A percentile compares a stretch with the other conserved stretches of the same genome.
These are phyloP conservation scores for Alosa sapidissima DNA, from an alignment of 2,797 vertebrate species.

Conservation along the genomic window DNA sequence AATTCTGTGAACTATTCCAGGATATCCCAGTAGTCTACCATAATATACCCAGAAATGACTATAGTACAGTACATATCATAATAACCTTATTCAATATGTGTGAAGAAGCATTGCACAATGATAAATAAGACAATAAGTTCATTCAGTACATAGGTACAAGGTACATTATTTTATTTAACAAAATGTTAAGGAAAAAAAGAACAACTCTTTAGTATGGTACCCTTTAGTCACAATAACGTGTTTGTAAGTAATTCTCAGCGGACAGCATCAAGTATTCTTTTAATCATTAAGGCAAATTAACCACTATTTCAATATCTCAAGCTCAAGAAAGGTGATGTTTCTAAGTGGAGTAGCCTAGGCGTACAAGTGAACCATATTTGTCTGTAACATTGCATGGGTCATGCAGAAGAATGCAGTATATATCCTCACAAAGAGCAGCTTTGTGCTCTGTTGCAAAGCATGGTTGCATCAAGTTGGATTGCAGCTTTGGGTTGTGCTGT, in stretches of 20 bases:
- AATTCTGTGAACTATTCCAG: constrained; percentile 45
- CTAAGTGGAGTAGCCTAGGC: constrained; percentile 50
- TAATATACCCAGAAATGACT: constrained; percentile 59
- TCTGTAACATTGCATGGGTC: constrained; percentile 72
- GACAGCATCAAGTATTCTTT: constrained; percentile 61
- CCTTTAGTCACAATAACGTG: constrained; percentile 70
- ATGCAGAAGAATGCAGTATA: constrained; percentile 71
- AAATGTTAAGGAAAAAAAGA: constrained; percentile 63
- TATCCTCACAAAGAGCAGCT: constrained; percentile 71
- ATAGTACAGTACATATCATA: constrained; percentile 76
- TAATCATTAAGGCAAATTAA: constrained; percentile 67
- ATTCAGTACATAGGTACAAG: constrained; percentile 59
- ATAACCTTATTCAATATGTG: constrained; percentile 66
- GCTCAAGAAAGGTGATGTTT: constrained; percentile 33
- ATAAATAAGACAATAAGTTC: constrained; percentile 62
- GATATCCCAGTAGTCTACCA: constrained; percentile 51
- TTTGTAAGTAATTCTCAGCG: constrained; percentile 67
- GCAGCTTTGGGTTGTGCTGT: constrained; percentile 75
- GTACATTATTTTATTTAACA: constrained; percentile 70
- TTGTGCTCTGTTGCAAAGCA: constrained; percentile 76
- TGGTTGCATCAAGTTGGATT: constrained; percentile 72
- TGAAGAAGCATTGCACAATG: constrained; percentile 72
- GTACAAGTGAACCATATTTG: constrained; percentile 72
- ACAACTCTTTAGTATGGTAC: constrained; percentile 67
- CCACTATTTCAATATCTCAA: constrained; percentile 64